Evolutionary conservation across 2,888 invertebrate genomes (phyloP).

Genomic region (Phortica magna): DNA sequence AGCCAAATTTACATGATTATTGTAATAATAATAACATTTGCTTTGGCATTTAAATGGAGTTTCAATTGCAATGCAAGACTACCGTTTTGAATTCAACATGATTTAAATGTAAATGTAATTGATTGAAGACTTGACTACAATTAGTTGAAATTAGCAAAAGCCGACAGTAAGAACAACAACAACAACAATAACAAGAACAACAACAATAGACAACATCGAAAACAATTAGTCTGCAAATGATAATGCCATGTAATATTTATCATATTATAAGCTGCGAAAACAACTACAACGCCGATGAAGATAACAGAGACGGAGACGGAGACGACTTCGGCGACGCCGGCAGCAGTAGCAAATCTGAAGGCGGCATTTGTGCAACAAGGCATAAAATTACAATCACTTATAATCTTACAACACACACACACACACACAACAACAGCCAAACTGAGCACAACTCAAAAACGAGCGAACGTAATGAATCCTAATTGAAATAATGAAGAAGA

Average conservation of each 20-base stretch:
- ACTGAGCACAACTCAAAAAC: constrained; percentile 21
- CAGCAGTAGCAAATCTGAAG: background rate
- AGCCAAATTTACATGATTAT: too few species aligned
- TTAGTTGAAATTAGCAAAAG: constrained; percentile 51
- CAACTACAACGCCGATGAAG: constrained; percentile 8
- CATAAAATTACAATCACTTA: constrained; percentile 43
- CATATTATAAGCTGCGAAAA: constrained; percentile 24
- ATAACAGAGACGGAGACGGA: background rate
- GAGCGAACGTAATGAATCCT: constrained; percentile 40
- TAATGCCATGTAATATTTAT: constrained; percentile 56
- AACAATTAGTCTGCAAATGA: constrained; percentile 65
- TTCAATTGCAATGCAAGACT: background rate
- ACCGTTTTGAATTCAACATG: background rate
- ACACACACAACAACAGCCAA: constrained; percentile 21
- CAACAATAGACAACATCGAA: constrained; percentile 41
- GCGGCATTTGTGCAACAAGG: constrained; percentile 37
- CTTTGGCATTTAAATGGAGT: background rate
- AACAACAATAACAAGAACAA: constrained; percentile 48
- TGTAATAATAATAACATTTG: too few species aligned
- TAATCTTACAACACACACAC: constrained; percentile 39
- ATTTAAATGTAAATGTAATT: background rate
- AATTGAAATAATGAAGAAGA: constrained; percentile 48
- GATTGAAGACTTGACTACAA: constrained; percentile 57
- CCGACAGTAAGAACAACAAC: constrained; percentile 45
- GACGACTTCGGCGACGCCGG: background rate